Evolutionary conservation across 2,888 invertebrate species (phyloP).

Genomic region (Nomada hirtipes): DNA sequence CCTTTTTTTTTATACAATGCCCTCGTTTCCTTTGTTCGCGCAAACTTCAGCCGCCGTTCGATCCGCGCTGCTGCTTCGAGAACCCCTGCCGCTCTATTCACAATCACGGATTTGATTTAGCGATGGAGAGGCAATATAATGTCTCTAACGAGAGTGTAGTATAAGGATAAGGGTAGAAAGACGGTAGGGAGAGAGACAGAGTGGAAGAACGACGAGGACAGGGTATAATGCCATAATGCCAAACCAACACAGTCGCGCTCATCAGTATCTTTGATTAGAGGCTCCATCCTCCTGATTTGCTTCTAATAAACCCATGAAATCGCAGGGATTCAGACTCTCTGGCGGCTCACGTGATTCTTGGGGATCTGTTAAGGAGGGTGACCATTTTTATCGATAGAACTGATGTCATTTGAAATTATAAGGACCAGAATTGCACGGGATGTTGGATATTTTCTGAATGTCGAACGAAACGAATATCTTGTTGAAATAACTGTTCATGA

Average conservation of each 20-base stretch:
- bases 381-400: conserved; percentile 49
- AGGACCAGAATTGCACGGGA: conserved; percentile 3
- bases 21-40: conserved; percentile 40
- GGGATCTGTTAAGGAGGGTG: conserved; percentile 10
- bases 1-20: not conserved
- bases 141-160: conserved; percentile 80
- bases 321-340: conserved; percentile 66
- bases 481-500: not conserved
- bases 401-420: conserved; percentile 4
- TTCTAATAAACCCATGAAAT: conserved; percentile 82
- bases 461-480: not conserved
- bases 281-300: conserved; percentile 80
- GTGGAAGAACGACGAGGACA: conserved; percentile 48
- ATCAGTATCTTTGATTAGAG: conserved; percentile 84
- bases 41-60: conserved; percentile 29
- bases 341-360: conserved; percentile 30
- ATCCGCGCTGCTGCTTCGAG: conserved; percentile 39
- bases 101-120: conserved; percentile 80
- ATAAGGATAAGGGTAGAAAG: conserved; percentile 73
- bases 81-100: conserved; percentile 71
- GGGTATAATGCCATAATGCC: conserved; percentile 80
- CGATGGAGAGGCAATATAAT: conserved; percentile 77
- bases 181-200: conserved; percentile 65
- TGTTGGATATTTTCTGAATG: not conserved
- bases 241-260: conserved; percentile 77